phyloP scores from a whole-genome alignment of 2,113 vertebrate genomes.

The Syngnathoides biaculeatus region DNA sequence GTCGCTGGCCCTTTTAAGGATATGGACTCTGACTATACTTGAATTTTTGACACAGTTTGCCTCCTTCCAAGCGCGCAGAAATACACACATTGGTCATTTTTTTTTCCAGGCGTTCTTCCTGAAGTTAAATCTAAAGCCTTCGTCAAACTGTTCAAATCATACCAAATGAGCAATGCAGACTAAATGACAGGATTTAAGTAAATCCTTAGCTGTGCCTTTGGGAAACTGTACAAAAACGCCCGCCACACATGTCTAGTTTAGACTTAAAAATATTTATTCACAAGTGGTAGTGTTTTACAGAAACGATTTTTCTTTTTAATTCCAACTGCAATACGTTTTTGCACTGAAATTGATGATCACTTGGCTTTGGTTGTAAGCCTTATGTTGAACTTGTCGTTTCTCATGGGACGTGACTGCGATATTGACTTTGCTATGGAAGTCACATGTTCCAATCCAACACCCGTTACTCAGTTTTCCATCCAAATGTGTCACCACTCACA shows the following conservation, averaged over 20 bases:
- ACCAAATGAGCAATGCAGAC: slow-evolving; percentile 32
- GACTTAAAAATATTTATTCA: slow-evolving; percentile 16
- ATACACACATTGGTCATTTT: neutral
- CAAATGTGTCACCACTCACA: neutral
- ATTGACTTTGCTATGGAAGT: neutral
- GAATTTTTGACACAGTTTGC: slow-evolving; percentile 13
- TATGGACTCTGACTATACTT: slow-evolving; percentile 4
- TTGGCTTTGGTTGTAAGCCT: neutral
- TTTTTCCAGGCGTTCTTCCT: slow-evolving; percentile 31
- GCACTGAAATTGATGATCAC: neutral
- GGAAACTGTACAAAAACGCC: slow-evolving; percentile 32
- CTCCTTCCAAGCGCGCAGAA: neutral
- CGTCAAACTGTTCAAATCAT: slow-evolving; percentile 48
- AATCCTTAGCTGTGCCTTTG: slow-evolving; percentile 50
- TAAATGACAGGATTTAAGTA: slow-evolving; percentile 55
- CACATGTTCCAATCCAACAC: neutral
- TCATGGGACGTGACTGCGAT: neutral
- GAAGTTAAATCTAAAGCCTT: slow-evolving; percentile 33
- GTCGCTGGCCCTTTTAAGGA: neutral
- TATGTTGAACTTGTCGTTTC: neutral
- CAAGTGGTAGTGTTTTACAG: neutral
- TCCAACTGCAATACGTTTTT: slow-evolving; percentile 2
- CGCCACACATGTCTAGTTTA: slow-evolving; percentile 17
- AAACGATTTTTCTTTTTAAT: neutral
- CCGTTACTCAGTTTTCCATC: neutral